Base-by-base conservation (phyloP, 2,113 vertebrate genomes). In the Solenodon paradoxus region DNA sequence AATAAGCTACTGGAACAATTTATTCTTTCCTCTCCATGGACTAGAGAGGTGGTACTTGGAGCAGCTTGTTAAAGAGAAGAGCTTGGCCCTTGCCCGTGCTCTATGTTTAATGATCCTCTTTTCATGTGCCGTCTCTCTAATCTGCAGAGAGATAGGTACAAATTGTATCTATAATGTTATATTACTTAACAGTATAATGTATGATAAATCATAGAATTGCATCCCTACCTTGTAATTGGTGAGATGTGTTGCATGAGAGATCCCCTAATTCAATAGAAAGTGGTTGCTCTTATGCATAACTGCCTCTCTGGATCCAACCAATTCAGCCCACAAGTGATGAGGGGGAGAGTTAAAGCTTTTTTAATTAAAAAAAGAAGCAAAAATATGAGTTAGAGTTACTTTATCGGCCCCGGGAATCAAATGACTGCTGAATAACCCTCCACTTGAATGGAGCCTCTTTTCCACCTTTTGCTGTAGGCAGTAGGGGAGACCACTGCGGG, bases 131-230 rank as follows among this genome's bases (percentile, higher is more conserved):
- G 98, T 98, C 98, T 98, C 98, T 98, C 98, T 98, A 98, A 98
- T 99, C 98, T 98, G 96, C 96, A 79, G 98, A 98, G 98, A 98
- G 96, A 97, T 98, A 98, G 98, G 98, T 98, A 98, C 98, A 98
- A 98, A 99, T 99, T 98, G 98, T 98, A 97, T 99, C 98, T 98
- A 98, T 98, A 99, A 99, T 98, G 98, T 98, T 98, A 98, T 98
- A 98, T 99, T 98, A 98, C 98, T 98, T 98, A 98, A 98, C 98
- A 96, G 97, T 98, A 96, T 98, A 98, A 99, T 98, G 98, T 99
- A 98, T 98, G 98, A 98, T 98, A 98, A 99, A 98, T 98, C 98
- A 98, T 97, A 98, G 98, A 98, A 98, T 98, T 97, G 98, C 98
- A 98, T 98, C 98, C 96, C 97, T 98, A 97, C 98, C 98, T 98